Percentiles rank a stretch among this genome's conserved stretches.
phyloP scores from a whole-genome alignment of 2,113 vertebrate species.

The Mesembrinibis cayennensis region DNA sequence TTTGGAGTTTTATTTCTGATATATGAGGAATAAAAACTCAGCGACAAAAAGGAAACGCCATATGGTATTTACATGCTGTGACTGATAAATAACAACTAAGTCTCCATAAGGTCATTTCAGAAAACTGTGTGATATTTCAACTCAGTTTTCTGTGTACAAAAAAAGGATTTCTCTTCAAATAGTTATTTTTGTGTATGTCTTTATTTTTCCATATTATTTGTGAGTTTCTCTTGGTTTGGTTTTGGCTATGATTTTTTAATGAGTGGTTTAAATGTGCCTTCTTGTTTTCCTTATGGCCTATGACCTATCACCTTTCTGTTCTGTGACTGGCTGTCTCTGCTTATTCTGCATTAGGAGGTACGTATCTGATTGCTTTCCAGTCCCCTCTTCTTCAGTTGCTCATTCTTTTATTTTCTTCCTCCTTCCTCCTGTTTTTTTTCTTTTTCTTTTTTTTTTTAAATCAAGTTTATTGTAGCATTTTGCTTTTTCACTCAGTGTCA shows the following conservation, averaged over 20 bases:
- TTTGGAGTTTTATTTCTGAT: slow-evolving; percentile 11
- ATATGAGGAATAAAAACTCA: neutral
- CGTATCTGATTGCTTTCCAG: slow-evolving; percentile 80
- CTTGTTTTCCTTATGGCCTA: slow-evolving; percentile 85
- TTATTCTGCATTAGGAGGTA: slow-evolving; percentile 92
- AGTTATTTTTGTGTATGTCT: slow-evolving; percentile 72
- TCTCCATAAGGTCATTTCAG: slow-evolving; percentile 15
- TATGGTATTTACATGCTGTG: neutral
- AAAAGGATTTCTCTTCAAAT: slow-evolving; percentile 43
- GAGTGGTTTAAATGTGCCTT: slow-evolving; percentile 84
- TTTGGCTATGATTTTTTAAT: slow-evolving; percentile 76
- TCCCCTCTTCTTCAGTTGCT: slow-evolving; percentile 64
- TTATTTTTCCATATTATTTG: slow-evolving; percentile 73
- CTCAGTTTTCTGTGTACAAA: slow-evolving; percentile 26
- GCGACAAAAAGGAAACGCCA: neutral
- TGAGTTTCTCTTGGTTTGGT: slow-evolving; percentile 79
- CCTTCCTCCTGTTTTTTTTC: neutral
- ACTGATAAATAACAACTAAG: neutral
- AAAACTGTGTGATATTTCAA: slow-evolving; percentile 14
- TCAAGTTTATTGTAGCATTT: slow-evolving; percentile 13
- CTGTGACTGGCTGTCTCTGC: slow-evolving; percentile 90
- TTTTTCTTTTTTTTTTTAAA: neutral
- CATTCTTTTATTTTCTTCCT: slow-evolving; percentile 56
- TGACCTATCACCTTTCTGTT: slow-evolving; percentile 91
- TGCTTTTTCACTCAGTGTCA: slow-evolving; percentile 48